Evolutionary conservation across 2,113 vertebrate species (phyloP), one percentile per base, ranked within the genome.

Genomic region (Nothoprocta perdicaria): DNA sequence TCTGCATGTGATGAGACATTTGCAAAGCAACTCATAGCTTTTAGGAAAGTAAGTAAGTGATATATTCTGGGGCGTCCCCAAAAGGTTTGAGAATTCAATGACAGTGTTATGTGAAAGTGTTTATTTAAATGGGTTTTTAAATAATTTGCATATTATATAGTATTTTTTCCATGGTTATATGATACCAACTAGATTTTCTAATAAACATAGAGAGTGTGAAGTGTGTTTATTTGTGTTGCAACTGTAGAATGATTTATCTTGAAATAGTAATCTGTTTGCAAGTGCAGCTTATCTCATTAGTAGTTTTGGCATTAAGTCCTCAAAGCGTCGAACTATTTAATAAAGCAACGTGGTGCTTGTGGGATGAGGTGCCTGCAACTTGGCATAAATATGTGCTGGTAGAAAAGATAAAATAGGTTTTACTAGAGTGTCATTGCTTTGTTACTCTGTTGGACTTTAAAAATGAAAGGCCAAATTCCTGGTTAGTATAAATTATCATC

Each of bases 71-170:
- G 80, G 52, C 48, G 78, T 72, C 40, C 43, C 21, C 46, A 50
- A 95, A 83, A 16, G 58, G 26, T 65, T 79, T 52, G 53, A 63
- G 40, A 80, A 15, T 74, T 87, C 17, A 11, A 4, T 48, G 61
- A 17, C 10, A 27, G 57, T 31, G 21, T 75, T 74, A 50, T 57
- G n/a, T 60, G n/a, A 63, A 40, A 10, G 10, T 80, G 10, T 67
- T 89, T 40, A 65, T 85, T 92, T 89, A 63, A 89, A 75, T 84
- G 61, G 29, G 12, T 80, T 85, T 84, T 62, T 65, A 9, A 43
- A 50, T 74, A 67, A 78, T 52, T 80, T 45, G 17, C 29, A 72
- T 19, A 17, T 17, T 57, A 22, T 46, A 12, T 77, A 67, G 46
- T 21, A n/a, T 58, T 46, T 67, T 92, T 92, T 76, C 29, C 33